Conservation (phyloP, 2,797 vertebrate genomes). For the Acipenser ruthenus region DNA sequence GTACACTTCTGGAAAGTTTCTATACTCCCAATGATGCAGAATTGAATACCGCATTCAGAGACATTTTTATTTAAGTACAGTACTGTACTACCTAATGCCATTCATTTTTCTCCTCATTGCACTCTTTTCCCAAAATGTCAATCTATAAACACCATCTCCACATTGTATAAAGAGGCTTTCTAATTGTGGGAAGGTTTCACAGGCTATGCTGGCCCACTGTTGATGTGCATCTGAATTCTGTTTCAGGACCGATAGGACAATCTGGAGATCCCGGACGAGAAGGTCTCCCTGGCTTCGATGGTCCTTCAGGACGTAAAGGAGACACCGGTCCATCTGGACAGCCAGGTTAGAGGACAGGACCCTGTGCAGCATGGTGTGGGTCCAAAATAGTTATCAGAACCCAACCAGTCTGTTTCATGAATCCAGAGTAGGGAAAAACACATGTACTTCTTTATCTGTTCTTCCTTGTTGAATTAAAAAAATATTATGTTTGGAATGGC, state of each 20-base stretch:
- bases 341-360: slow-evolving; percentile 55
- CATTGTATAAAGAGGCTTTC: no score
- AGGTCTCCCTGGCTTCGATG: slow-evolving; percentile 80
- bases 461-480: no score
- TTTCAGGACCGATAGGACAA: slow-evolving; percentile 66
- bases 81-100: background rate
- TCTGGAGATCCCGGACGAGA: slow-evolving; percentile 72
- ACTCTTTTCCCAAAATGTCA: no score
- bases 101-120: no score
- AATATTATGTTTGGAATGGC: no score
- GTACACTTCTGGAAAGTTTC: slow-evolving; percentile 36
- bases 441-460: no score
- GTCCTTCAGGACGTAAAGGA: slow-evolving; percentile 78
- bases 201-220: no score
- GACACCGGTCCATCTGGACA: slow-evolving; percentile 76
- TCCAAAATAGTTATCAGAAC: background rate
- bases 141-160: no score
- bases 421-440: no score
- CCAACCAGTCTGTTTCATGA: no score
- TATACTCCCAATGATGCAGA: background rate
- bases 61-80: slow-evolving; percentile 1
- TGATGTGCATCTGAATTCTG: background rate
- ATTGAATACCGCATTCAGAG: background rate
- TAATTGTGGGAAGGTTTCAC: background rate
- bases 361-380: no score